Conservation (phyloP, 2,888 invertebrate species). For the Phasia obesa region DNA sequence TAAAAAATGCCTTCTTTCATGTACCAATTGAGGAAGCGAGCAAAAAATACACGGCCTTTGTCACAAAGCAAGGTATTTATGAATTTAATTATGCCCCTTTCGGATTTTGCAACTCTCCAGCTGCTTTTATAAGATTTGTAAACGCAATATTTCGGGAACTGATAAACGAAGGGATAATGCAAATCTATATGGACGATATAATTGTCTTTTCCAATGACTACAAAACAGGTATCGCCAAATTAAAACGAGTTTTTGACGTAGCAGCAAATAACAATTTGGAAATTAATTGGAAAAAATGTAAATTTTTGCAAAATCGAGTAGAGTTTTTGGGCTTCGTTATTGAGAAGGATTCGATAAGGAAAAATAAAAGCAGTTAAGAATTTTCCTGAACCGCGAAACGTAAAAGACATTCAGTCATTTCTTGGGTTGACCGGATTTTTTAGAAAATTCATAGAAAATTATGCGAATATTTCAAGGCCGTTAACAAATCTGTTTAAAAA, state of each 20-base stretch:
- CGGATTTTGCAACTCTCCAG: too few relatives aligned
- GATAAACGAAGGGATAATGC: too few relatives aligned
- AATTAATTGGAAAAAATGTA: not conserved
- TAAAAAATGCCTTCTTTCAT: too few relatives aligned
- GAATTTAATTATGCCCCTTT: too few relatives aligned
- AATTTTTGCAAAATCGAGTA: not conserved
- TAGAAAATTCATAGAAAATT: not conserved
- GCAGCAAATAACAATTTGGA: not conserved
- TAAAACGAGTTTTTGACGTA: not conserved
- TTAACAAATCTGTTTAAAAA: not conserved
- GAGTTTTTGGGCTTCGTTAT: not conserved
- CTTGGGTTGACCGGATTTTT: too few relatives aligned
- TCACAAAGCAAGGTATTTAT: too few relatives aligned
- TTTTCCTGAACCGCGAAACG: not conserved
- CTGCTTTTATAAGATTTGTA: too few relatives aligned
- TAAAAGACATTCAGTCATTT: too few relatives aligned
- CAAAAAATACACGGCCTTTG: too few relatives aligned
- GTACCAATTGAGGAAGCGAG: too few relatives aligned
- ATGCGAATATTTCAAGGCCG: not conserved
- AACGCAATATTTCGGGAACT: too few relatives aligned
- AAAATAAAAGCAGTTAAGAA: too few relatives aligned
- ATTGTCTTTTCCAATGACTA: not conserved
- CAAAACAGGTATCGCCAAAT: not conserved
- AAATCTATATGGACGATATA: not conserved
- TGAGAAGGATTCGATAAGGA: not conserved